Conservation (phyloP, 1,140 invertebrate species). For the Acyrthosiphon pisum region DNA sequence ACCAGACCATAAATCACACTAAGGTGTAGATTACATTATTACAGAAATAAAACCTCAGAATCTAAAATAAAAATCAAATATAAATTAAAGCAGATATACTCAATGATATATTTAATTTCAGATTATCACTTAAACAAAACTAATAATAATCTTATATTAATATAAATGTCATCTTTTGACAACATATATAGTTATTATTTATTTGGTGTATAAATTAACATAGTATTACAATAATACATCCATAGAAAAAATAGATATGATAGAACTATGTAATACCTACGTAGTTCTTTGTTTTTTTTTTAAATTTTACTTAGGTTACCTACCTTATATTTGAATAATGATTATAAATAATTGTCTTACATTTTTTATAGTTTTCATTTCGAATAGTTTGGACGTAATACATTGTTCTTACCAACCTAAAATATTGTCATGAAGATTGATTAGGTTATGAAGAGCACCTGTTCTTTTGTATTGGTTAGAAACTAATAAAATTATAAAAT, state of each 20-base stretch:
- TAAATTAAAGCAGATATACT: not conserved
- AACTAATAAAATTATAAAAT: not conserved
- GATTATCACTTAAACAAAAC: not conserved
- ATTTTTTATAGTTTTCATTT: not conserved
- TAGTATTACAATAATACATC: too few species aligned
- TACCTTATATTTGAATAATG: too few species aligned
- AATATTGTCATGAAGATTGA: not conserved
- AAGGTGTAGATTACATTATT: not conserved
- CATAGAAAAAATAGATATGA: not conserved
- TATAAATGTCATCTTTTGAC: not conserved
- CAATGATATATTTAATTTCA: not conserved
- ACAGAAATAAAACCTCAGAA: not conserved
- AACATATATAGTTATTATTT: not conserved
- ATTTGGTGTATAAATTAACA: not conserved
- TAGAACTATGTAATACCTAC: not conserved
- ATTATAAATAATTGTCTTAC: not conserved
- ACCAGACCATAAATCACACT: not conserved
- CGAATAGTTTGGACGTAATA: not conserved
- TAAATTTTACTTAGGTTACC: too few species aligned
- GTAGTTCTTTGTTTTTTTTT: too few species aligned
- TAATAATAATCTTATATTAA: not conserved
- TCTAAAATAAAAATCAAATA: not conserved
- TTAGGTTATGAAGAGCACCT: not conserved
- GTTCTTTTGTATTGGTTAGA: not conserved
- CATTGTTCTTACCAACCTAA: not conserved